Evolutionary conservation across 2,113 vertebrate genomes (phyloP).

Genomic region (Gavialis gangeticus): DNA sequence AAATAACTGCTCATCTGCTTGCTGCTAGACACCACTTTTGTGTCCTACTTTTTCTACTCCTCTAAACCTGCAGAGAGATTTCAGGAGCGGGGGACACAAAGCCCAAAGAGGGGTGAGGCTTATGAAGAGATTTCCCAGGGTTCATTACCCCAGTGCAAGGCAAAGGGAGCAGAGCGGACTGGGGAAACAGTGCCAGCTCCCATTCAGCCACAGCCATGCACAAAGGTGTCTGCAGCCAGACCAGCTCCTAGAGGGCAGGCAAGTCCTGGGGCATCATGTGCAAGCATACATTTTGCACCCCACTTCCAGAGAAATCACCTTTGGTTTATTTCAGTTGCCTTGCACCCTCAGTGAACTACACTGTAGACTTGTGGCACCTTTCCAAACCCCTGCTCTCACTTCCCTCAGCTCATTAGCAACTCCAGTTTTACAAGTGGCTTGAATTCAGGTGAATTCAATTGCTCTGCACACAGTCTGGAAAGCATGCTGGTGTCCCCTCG

Average conservation of each 20-base stretch:
- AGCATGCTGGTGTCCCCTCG: background rate
- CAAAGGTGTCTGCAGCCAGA: background rate
- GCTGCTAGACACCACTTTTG: background rate
- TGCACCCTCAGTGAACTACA: background rate
- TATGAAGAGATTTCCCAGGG: too few species aligned
- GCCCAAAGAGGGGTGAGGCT: too few species aligned
- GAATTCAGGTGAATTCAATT: constrained; percentile 23
- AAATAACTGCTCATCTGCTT: too few species aligned
- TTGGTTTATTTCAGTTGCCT: background rate
- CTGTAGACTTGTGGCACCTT: background rate
- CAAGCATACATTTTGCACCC: too few species aligned
- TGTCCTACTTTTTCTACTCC: background rate
- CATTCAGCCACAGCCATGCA: rapidly evolving
- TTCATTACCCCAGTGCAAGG: too few species aligned
- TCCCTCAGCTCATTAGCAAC: background rate
- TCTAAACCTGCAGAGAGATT: background rate
- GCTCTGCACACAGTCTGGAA: background rate
- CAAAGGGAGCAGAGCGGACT: background rate
- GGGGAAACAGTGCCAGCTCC: rapidly evolving
- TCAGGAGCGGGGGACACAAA: background rate
- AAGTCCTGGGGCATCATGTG: too few species aligned
- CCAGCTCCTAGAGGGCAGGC: background rate
- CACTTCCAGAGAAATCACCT: too few species aligned
- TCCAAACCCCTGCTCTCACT: background rate
- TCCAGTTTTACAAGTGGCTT: background rate